Evolutionary conservation across 2,888 invertebrate species (phyloP).

Genomic region (Exocentrus adspersus): DNA sequence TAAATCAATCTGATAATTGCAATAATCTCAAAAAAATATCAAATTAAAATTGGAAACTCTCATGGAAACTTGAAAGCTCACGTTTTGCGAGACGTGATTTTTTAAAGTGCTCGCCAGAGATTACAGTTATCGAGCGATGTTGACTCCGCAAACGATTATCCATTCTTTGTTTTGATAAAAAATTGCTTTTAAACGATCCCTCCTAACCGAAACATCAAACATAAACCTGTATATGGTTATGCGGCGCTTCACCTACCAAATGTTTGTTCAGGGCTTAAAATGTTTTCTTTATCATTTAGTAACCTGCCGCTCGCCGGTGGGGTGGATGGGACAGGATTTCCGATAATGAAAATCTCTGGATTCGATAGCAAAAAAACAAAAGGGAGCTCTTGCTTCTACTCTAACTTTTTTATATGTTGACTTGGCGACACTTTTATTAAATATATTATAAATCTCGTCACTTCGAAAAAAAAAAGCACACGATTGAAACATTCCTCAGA

Average conservation of each 20-base stretch:
- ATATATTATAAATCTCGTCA: too few relatives aligned
- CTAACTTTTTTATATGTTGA: too few relatives aligned
- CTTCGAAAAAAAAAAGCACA: not conserved
- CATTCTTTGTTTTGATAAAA: constrained; percentile 19
- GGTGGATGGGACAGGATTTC: not conserved
- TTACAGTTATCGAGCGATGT: not conserved
- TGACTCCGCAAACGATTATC: constrained; percentile 12
- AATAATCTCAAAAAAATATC: too few relatives aligned
- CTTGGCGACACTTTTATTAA: too few relatives aligned
- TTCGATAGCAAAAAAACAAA: not conserved
- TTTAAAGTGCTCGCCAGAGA: not conserved
- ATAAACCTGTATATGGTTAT: constrained; percentile 8
- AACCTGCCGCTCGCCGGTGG: constrained; percentile 1
- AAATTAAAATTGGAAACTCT: too few relatives aligned
- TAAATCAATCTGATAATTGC: too few relatives aligned
- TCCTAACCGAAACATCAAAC: constrained; percentile 20
- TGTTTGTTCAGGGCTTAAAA: constrained; percentile 16
- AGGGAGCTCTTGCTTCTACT: too few relatives aligned
- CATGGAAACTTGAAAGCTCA: not conserved
- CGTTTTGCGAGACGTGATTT: not conserved
- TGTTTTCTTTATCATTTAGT: constrained; percentile 25
- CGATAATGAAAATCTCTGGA: not conserved
- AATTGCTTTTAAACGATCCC: constrained; percentile 12
- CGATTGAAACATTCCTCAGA: not conserved
- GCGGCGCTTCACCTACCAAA: constrained; percentile 2